phyloP scores from a whole-genome alignment of 1,140 invertebrate species.

The Dryas iulia region DNA sequence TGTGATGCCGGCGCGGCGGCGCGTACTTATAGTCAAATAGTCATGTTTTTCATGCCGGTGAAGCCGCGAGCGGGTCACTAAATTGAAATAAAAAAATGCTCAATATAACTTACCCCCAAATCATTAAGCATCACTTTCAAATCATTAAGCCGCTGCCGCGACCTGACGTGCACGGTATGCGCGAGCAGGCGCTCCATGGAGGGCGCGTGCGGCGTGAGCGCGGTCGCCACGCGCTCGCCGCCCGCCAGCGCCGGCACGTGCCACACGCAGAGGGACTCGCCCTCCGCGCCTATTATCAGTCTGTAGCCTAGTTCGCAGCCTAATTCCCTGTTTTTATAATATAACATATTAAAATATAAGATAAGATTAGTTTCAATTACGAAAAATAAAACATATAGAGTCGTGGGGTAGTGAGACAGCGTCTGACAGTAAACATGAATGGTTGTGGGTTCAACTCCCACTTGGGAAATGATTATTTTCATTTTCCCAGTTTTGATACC shows the following conservation, averaged over 20 bases:
- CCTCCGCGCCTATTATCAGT: conserved; percentile 93
- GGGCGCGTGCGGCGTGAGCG: conserved; percentile 91
- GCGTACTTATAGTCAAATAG: too few relatives aligned
- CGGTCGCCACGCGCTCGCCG: conserved; percentile 89
- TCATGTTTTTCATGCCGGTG: too few relatives aligned
- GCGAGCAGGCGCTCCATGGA: conserved; percentile 97
- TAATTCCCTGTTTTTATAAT: conserved; percentile 81
- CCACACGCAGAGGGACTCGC: conserved; percentile 85
- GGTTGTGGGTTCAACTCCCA: too few relatives aligned
- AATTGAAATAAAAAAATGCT: too few relatives aligned
- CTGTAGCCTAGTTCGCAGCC: conserved; percentile 93
- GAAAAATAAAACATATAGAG: too few relatives aligned
- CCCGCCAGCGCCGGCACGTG: conserved; percentile 92
- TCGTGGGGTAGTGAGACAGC: too few relatives aligned
- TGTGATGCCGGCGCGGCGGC: too few relatives aligned
- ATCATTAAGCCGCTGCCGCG: conserved; percentile 89
- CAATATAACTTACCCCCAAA: conserved; percentile 59
- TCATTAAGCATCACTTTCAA: conserved; percentile 85
- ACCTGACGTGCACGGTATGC: conserved; percentile 97
- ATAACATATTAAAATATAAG: not conserved
- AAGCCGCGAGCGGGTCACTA: too few relatives aligned
- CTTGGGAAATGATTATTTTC: too few relatives aligned
- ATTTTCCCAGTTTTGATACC: too few relatives aligned
- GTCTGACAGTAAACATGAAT: too few relatives aligned
- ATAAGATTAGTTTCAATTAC: too few relatives aligned